Percentiles rank a stretch among this genome's conserved stretches.
Conservation (phyloP, 1,140 invertebrate genomes). For the Araneus ventricosus region DNA sequence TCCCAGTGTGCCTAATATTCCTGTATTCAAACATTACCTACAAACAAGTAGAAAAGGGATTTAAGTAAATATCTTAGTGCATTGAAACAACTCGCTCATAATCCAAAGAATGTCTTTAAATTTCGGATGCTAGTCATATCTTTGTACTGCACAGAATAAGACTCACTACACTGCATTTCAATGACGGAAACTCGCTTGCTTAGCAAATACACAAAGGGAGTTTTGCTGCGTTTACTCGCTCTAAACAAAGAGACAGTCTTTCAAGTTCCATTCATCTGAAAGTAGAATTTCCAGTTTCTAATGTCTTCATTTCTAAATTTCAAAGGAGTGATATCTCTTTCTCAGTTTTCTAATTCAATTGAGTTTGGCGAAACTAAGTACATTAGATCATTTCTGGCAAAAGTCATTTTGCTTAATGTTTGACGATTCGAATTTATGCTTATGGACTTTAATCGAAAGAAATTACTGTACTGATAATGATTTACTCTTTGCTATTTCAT, state of each 20-base stretch:
- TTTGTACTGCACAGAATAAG: neutral
- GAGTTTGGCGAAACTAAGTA: neutral
- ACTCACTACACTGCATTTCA: neutral
- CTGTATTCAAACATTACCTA: too few species aligned
- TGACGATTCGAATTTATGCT: too few species aligned
- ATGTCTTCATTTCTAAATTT: neutral
- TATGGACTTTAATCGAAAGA: too few species aligned
- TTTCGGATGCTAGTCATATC: neutral
- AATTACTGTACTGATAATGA: too few species aligned
- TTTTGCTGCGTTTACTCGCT: neutral
- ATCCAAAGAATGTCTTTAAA: neutral
- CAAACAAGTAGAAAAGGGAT: too few species aligned
- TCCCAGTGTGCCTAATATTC: too few species aligned
- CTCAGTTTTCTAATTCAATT: neutral
- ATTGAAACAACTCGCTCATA: too few species aligned
- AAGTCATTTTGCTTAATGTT: too few species aligned
- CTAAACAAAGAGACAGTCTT: neutral
- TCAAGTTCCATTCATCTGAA: neutral
- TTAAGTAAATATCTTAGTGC: too few species aligned
- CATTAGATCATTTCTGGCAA: neutral
- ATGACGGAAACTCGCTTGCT: neutral
- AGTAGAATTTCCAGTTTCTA: neutral
- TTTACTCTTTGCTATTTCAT: too few species aligned
- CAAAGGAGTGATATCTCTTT: neutral
- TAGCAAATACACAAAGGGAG: neutral